A percentile compares a stretch with the other conserved stretches of the same genome.
phyloP scores from a whole-genome alignment of 2,797 vertebrate genomes.

The Sebastes jordani region DNA sequence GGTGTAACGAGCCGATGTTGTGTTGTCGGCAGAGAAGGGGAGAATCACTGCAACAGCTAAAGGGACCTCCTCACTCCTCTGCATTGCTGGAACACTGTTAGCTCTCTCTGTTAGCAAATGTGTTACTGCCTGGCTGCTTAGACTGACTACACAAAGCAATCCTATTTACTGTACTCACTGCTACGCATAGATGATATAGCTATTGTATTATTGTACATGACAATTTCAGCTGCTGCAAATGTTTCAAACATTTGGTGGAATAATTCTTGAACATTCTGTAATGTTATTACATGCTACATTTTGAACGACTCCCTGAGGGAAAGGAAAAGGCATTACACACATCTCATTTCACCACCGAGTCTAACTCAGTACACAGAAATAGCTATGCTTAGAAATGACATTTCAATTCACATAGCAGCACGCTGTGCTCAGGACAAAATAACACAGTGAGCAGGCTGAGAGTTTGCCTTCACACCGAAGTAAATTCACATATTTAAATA shows the following conservation, averaged over 20 bases:
- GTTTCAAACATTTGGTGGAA: background rate
- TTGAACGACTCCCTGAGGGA: background rate
- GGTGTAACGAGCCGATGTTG: conserved; percentile 50
- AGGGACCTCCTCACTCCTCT: conserved; percentile 63
- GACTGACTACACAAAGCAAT: conserved; percentile 11
- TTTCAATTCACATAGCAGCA: conserved; percentile 10
- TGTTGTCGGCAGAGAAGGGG: conserved; percentile 36
- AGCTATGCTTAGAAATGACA: conserved; percentile 5
- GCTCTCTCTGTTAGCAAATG: conserved; percentile 26
- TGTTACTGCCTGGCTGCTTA: conserved; percentile 31
- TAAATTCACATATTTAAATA: background rate
- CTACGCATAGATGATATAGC: background rate
- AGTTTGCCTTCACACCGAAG: background rate
- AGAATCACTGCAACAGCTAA: conserved; percentile 51
- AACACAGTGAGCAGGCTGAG: background rate
- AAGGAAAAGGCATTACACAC: conserved; percentile 1
- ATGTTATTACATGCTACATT: background rate
- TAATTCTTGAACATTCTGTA: background rate
- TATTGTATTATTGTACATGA: background rate
- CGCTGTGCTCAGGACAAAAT: background rate
- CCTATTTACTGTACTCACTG: conserved; percentile 8
- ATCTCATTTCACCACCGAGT: conserved; percentile 1
- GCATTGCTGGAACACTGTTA: conserved; percentile 52
- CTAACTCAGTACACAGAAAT: conserved; percentile 22
- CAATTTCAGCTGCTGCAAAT: background rate